These are phyloP conservation scores for Harmothoe impar DNA, from an alignment of 2,888 invertebrate genomes.

Conservation along the genomic window DNA sequence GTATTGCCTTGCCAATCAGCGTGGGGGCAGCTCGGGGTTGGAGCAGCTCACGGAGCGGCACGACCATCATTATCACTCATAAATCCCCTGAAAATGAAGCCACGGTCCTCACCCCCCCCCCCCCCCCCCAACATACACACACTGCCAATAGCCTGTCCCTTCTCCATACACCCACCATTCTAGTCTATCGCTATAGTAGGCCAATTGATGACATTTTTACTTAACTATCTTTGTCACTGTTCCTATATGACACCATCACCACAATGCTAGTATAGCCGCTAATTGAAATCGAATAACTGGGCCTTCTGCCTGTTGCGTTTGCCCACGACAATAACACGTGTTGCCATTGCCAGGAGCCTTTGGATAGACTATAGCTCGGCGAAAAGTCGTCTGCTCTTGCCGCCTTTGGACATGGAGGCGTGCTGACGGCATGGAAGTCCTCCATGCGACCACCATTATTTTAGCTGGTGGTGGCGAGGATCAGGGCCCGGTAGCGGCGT, in stretches of 20 bases:
- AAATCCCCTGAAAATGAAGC: constrained; percentile 61
- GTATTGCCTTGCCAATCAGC: constrained; percentile 37
- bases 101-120: constrained; percentile 18
- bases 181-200: too few relatives aligned
- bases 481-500: constrained; percentile 13
- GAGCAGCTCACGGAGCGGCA: not conserved
- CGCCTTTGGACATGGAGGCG: too few relatives aligned
- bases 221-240: too few relatives aligned
- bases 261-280: too few relatives aligned
- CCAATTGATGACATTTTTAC: too few relatives aligned
- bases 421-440: not conserved
- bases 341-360: not conserved
- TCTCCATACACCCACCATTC: not conserved
- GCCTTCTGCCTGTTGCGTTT: not conserved
- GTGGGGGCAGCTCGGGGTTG: not conserved
- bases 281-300: too few relatives aligned
- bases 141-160: not conserved
- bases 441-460: not conserved
- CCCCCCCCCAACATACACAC: too few relatives aligned
- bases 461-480: constrained; percentile 2
- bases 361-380: not conserved
- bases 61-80: constrained; percentile 54
- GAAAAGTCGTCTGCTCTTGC: not conserved
- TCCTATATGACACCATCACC: too few relatives aligned
- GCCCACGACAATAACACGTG: not conserved